A percentile compares a stretch with the other conserved stretches of the same genome.
These are phyloP conservation scores for Trissolcus japonicus DNA, from an alignment of 2,888 invertebrate species.

Conservation along the genomic window DNA sequence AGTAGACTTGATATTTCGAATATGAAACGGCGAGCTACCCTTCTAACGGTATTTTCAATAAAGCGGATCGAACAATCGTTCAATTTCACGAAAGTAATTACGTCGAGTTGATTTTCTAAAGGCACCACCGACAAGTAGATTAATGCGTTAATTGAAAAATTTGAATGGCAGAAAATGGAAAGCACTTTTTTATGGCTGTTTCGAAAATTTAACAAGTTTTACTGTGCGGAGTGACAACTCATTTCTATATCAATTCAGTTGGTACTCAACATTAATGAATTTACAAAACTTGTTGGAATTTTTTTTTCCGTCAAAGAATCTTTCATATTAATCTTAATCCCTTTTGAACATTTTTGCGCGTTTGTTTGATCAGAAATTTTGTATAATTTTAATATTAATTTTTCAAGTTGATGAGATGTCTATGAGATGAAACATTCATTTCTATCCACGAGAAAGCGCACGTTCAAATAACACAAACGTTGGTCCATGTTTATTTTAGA, in stretches of 20 bases:
- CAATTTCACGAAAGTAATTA: slow-evolving; percentile 60
- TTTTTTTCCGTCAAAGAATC: not conserved
- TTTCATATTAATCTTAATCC: not conserved
- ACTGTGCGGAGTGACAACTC: slow-evolving; percentile 50
- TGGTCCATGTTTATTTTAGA: too few relatives aligned
- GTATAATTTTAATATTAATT: too few relatives aligned
- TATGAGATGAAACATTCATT: not conserved
- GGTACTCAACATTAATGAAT: slow-evolving; percentile 28
- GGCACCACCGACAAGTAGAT: slow-evolving; percentile 57
- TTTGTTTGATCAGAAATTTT: too few relatives aligned
- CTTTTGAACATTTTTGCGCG: not conserved
- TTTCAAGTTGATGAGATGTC: too few relatives aligned
- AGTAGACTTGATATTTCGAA: slow-evolving; percentile 55
- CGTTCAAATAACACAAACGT: too few relatives aligned
- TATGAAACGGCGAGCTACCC: slow-evolving; percentile 53
- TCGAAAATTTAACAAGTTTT: slow-evolving; percentile 55
- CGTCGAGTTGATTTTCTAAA: slow-evolving; percentile 59
- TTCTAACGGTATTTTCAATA: slow-evolving; percentile 52
- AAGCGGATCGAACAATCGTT: slow-evolving; percentile 56
- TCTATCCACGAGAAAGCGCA: too few relatives aligned
- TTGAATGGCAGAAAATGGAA: slow-evolving; percentile 56
- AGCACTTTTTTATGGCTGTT: slow-evolving; percentile 46
- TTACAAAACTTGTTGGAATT: slow-evolving; percentile 22
- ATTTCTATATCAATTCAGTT: slow-evolving; percentile 50
- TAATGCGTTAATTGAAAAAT: slow-evolving; percentile 60